Evolutionary conservation across 35 echinoderm and acorn worm species (phyloP).

Genomic region (Patiria miniata): DNA sequence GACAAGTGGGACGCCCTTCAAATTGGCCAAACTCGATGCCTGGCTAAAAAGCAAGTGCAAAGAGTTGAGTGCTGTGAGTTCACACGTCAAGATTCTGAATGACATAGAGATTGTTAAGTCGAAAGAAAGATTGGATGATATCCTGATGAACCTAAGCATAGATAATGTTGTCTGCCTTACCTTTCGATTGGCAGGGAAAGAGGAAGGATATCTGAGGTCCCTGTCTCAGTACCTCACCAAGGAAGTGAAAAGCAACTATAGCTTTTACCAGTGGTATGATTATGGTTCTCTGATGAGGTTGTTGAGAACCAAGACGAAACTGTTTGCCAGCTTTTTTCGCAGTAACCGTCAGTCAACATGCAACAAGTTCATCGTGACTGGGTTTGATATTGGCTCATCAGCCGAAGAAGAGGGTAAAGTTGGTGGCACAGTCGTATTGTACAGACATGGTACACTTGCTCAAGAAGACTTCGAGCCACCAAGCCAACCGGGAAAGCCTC

Average conservation of each 20-base stretch:
- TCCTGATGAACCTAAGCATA: neutral
- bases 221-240: neutral
- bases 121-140: neutral
- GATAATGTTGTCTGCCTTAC: conserved; percentile 3
- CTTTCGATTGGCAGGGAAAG: neutral
- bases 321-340: neutral
- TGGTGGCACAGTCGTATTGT: neutral
- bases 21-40: neutral
- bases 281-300: neutral
- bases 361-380: neutral
- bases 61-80: neutral
- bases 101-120: neutral
- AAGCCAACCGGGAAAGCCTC: neutral
- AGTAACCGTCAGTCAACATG: neutral
- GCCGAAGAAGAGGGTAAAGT: neutral
- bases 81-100: neutral
- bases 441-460: neutral
- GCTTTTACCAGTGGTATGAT: neutral
- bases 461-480: conserved; percentile 19
- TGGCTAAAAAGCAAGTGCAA: conserved; percentile 1
- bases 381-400: neutral
- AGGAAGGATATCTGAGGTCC: conserved; percentile 1
- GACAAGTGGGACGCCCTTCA: neutral
- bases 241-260: neutral
- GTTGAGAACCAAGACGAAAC: neutral